Base-by-base conservation (phyloP, 2,797 vertebrate species). In the Neomorphus geoffroyi region DNA sequence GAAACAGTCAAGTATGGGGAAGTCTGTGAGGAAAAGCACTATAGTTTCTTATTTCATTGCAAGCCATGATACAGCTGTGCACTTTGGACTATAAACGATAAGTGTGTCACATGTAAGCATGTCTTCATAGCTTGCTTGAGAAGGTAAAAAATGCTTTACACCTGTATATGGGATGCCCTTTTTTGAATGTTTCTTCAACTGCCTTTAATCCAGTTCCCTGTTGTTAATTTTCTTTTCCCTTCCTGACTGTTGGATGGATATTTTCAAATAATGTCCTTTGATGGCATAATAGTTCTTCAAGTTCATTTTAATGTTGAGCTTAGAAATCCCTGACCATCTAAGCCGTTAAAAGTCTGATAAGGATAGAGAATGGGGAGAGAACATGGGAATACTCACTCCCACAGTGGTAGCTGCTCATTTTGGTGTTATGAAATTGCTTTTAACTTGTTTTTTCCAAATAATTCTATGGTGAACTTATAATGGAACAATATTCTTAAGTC, bases 211-310 rank as follows among this genome's bases (percentile, higher is more conserved):
- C 90, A 81, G 51, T 74, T 89, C 41, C 82, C 77, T 93, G 74
- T 37, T 96, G 75, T 65, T 83, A 70, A 73, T 69, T 91, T 94
- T 84, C 58, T 93, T 91, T 93, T 92, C 43, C 39, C 39, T 90
- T 92, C 79, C 35, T 90, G 33, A 66, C 79, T 91, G 50, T 37
- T 41, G 33, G 53, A 58, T 39, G 84, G 46, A 30, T 80, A 81
- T 65, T 88, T 97, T 95, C 73, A 92, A 70, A 92, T 87, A 71
- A 75, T 35, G 9, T 78, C 86, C 71, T 28, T 72, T 89, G 88
- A 78, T 86, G 60, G n/a, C 32, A 64, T 15, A 62, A 23, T 78
- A 60, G 54, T 70, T 64, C 35, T 45, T 82, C 22, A 13, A 84
- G 54, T 70, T 58, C 32, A 60, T 72, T 86, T 90, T 93, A 79